Evolutionary conservation across 2,797 vertebrate species (phyloP).

Genomic region (Anabas testudineus): DNA sequence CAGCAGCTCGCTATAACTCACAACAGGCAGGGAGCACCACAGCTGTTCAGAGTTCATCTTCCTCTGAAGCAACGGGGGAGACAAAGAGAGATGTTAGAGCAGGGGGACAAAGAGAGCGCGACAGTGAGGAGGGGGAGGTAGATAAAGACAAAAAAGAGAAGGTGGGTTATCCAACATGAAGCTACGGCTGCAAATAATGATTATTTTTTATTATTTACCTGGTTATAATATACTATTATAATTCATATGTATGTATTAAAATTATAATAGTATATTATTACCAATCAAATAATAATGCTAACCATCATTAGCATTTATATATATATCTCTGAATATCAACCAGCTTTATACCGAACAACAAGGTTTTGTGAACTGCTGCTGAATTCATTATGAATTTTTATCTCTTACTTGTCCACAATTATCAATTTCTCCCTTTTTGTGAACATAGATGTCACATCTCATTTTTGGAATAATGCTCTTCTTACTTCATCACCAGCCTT

Average conservation of each 20-base stretch:
- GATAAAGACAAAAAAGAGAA: slow-evolving; percentile 10
- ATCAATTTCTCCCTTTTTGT: slow-evolving; percentile 16
- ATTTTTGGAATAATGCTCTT: slow-evolving; percentile 61
- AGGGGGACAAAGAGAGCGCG: slow-evolving; percentile 16
- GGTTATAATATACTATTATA: too few species aligned
- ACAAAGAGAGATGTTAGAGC: slow-evolving; percentile 45
- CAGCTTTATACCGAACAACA: background rate
- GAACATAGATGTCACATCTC: slow-evolving; percentile 66
- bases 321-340: too few species aligned
- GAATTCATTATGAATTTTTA: slow-evolving; percentile 43
- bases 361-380: background rate
- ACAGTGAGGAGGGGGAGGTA: slow-evolving; percentile 6
- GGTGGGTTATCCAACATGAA: background rate
- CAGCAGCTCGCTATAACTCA: slow-evolving; percentile 77
- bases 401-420: slow-evolving; percentile 45
- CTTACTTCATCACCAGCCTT: slow-evolving; percentile 60
- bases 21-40: slow-evolving; percentile 67
- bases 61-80: slow-evolving; percentile 52
- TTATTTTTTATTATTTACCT: background rate
- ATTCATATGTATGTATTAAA: too few species aligned
- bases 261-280: too few species aligned
- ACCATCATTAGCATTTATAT: too few species aligned
- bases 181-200: background rate
- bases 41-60: slow-evolving; percentile 78
- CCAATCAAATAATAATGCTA: too few species aligned